phyloP scores from a whole-genome alignment of 1,140 invertebrate species.

The Drosophila prosaltans region DNA sequence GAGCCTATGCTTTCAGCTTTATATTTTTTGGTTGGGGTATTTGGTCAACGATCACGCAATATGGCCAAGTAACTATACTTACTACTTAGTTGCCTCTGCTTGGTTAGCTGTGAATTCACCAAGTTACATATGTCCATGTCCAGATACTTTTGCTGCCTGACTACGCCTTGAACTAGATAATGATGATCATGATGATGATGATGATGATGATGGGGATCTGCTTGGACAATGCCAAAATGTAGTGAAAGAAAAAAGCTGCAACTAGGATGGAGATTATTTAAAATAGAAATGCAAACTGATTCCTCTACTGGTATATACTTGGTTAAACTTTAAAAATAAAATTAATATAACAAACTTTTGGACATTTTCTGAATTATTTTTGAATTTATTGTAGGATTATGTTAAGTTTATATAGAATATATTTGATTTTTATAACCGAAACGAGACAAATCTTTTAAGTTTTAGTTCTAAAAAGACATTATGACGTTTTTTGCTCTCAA shows the following conservation, averaged over 20 bases:
- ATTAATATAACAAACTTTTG: too few relatives aligned
- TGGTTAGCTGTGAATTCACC: constrained; percentile 60
- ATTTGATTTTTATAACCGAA: background rate
- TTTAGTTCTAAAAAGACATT: too few relatives aligned
- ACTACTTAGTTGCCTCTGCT: constrained; percentile 10
- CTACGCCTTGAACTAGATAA: constrained; percentile 42
- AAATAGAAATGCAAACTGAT: too few relatives aligned
- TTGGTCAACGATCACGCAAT: constrained; percentile 66
- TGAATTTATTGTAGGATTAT: too few relatives aligned
- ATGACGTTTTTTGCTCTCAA: too few relatives aligned
- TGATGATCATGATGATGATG: constrained; percentile 41
- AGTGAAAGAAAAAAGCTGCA: background rate
- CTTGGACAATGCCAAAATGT: constrained; percentile 29
- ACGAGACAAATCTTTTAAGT: too few relatives aligned
- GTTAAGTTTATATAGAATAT: background rate
- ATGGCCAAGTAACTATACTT: constrained; percentile 34
- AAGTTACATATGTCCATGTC: constrained; percentile 73
- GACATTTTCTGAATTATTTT: background rate
- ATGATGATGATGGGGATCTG: constrained; percentile 31
- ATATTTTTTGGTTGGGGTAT: background rate
- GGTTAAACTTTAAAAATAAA: too few relatives aligned
- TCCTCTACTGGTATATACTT: too few relatives aligned
- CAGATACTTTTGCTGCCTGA: constrained; percentile 50
- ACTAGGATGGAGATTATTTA: too few relatives aligned
- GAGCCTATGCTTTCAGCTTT: constrained; percentile 16